Evolutionary conservation across 2,797 vertebrate species (phyloP), one percentile per base, ranked within the genome.

Genomic region (Notoglanidium macrostoma): DNA sequence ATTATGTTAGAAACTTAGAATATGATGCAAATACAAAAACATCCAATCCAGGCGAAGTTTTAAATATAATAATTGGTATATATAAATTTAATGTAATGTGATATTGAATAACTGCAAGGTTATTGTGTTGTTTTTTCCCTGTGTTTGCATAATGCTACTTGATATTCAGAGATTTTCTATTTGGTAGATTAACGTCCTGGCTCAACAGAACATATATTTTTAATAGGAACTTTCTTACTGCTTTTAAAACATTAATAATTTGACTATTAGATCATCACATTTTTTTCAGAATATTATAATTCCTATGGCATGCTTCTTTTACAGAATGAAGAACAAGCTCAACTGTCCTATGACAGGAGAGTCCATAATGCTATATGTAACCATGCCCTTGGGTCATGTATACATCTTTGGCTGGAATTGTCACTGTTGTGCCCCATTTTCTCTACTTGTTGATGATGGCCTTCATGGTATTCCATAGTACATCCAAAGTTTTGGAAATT

Each of bases 201-300:
- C 2, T 73, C 19, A 72, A 59, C 85, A 78, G 5, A 67, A 32
- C 51, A 67, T 35, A 44, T 57, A 44, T 86, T 72, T 17, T 61
- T 11, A 73, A 51, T 74, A 74, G 1, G 49, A 63, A 15, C 15
- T 83, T 54, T 1, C 21, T 44, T 74, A 51, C 10, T 83, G 32
- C 68, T 68, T 87, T 46, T 63, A 32, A 81, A 72, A 63, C 54
- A 32, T 74, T 40, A 55, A 86, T 73, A 49, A 21, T 49, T 67
- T 68, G 32, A 21, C 15, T 72, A 78, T 67, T 68, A 54, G 40
- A 40, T 46, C n/a, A 76, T 57, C 19, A 61, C 17, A 9, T 55
- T 76, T 54, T 70, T 76, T 87, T 49, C 46, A 49, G 4, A 77
- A 29, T 77, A 14, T 29, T 29, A 51, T 17, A 51, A 14, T 54